phyloP scores from a whole-genome alignment of 2,797 vertebrate species.

The Corythornis leucogaster region DNA sequence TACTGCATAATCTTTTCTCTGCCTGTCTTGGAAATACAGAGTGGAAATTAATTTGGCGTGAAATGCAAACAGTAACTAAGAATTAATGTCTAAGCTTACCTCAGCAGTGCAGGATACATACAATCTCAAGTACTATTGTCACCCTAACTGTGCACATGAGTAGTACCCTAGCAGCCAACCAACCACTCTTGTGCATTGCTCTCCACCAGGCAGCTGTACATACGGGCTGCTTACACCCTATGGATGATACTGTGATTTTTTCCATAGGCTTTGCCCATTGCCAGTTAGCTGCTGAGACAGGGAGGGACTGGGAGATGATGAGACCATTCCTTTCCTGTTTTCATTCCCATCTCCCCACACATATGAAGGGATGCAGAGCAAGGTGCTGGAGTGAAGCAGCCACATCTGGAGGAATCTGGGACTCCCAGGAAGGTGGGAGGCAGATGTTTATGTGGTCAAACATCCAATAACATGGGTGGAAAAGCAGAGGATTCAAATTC shows the following conservation, averaged over 20 bases:
- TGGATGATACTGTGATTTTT: neutral
- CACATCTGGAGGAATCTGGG: neutral
- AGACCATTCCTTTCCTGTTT: neutral
- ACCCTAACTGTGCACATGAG: neutral
- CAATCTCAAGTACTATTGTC: neutral
- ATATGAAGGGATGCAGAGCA: neutral
- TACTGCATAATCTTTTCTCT: constrained; percentile 8
- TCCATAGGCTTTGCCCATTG: neutral
- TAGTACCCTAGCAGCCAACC: neutral
- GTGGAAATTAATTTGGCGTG: constrained; percentile 28
- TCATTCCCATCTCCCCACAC: neutral
- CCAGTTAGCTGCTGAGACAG: neutral
- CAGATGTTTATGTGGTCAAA: neutral
- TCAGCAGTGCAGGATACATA: neutral
- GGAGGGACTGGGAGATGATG: neutral
- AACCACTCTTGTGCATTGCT: neutral
- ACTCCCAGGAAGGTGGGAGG: neutral
- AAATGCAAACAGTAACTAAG: constrained; percentile 27
- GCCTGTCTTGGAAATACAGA: neutral
- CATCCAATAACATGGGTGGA: neutral
- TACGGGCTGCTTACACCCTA: neutral
- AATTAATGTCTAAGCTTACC: neutral
- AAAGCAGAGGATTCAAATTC: neutral
- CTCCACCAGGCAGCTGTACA: neutral
- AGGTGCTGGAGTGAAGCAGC: neutral